Evolutionary conservation across 2,797 vertebrate genomes (phyloP).

Genomic region (Cacajao melanocephalus): DNA sequence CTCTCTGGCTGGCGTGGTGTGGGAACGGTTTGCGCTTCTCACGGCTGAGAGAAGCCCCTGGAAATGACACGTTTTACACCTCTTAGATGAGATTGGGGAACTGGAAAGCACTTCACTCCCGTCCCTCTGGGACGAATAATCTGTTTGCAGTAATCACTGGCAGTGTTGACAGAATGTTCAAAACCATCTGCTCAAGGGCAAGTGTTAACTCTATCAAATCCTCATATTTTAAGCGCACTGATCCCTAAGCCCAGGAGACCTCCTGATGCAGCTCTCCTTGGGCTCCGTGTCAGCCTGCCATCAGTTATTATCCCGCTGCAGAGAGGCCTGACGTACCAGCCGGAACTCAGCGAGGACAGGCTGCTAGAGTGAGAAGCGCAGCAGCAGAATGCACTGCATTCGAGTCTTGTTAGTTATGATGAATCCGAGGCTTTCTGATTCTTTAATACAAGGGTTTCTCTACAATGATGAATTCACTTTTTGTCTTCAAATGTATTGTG

Average conservation of each 20-base stretch:
- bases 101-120: conserved; percentile 81
- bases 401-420: not conserved
- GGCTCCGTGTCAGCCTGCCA: conserved; percentile 83
- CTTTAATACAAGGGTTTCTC: not conserved
- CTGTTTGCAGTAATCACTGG: conserved; percentile 95
- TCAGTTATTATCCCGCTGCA: conserved; percentile 79
- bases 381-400: not conserved
- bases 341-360: conserved; percentile 87
- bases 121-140: conserved; percentile 93
- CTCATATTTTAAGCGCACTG: conserved; percentile 93
- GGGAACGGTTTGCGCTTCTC: not conserved
- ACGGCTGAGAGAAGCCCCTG: conserved; percentile 48
- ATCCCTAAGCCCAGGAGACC: conserved; percentile 89
- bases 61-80: conserved; percentile 60
- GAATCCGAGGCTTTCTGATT: not conserved
- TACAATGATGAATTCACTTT: not conserved
- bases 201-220: conserved; percentile 91
- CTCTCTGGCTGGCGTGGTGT: not conserved
- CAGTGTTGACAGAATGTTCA: conserved; percentile 96
- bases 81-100: conserved; percentile 71
- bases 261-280: conserved; percentile 85
- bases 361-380: conserved; percentile 45
- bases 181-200: conserved; percentile 95
- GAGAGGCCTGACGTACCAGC: conserved; percentile 87
- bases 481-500: conserved; percentile 9